Base-by-base conservation (phyloP, 1,140 invertebrate genomes). In the Mactra quadrangularis region DNA sequence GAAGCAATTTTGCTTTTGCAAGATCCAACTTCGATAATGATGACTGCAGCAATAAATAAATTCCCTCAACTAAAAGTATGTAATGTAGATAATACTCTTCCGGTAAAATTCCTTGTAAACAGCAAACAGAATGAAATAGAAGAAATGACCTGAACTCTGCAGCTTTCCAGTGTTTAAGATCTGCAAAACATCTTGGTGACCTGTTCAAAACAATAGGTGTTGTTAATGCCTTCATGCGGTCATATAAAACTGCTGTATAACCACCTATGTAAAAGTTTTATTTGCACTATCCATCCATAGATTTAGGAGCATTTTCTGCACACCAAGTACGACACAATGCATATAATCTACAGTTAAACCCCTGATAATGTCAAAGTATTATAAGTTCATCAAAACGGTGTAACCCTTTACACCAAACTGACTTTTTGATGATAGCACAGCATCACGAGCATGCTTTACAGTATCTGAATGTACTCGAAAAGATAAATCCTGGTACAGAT, bases 91-190 rank as follows among this genome's bases (percentile, higher is more conserved):
- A 75, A 60, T 74, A 74, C 19, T 74, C 53, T 55, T 47, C n/a
- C 33, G 53, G 31, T 15, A 74, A 17, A n/a, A 57, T 31, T 15
- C 33, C 71, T 57, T 74, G 33, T 19, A 60, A 60, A 41, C 53
- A 29, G 25, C 52, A 55, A 22, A 75, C n/a, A 74, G 72, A 60
- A 47, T 75, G 55, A 60, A 59, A 75, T 35, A 75, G 35, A 15
- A 75, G 38, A 75, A 75, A 75, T 75, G 72, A 57, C 55, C 55
- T 75, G 57, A 38, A 60, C 41, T 75, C 72, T 41, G 72, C 25
- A 57, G 72, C 72, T 60, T 75, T 75, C 72, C 72, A 75, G 33
- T 60, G 52, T 35, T 33, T 55, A 35, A 57, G 45, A 4, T 75
- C 72, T 41, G 31, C 55, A 41, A 75, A 31, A 45, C 41, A 38